These are phyloP conservation scores for Sebastiscus albofasciatus DNA, from an alignment of 2,797 vertebrate genomes.

Conservation along the genomic window DNA sequence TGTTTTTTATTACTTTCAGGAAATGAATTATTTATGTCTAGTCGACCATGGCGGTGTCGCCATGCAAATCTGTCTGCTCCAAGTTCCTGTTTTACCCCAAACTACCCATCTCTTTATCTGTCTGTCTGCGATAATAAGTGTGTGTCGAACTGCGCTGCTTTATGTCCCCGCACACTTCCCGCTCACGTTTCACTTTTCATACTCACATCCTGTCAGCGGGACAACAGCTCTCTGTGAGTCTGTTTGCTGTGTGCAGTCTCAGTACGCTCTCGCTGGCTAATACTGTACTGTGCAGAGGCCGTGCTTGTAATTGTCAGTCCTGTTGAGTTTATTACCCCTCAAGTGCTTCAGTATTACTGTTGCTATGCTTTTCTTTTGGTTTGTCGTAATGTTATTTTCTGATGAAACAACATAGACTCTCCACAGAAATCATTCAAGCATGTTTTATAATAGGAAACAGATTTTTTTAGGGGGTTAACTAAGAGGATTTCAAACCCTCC, in stretches of 20 bases:
- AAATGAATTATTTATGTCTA: conserved; percentile 40
- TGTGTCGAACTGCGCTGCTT: conserved; percentile 49
- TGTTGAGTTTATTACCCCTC: background rate
- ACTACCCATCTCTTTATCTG: conserved; percentile 24
- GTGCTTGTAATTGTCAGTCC: background rate
- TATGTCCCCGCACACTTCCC: conserved; percentile 72
- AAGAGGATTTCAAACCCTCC: background rate
- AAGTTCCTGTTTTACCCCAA: conserved; percentile 63
- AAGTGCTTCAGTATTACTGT: background rate
- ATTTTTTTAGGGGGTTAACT: background rate
- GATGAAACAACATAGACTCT: background rate
- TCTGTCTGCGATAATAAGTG: conserved; percentile 36
- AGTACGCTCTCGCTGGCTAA: background rate
- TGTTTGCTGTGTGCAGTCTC: conserved; percentile 15
- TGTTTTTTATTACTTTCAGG: conserved; percentile 41
- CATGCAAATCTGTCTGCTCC: conserved; percentile 30
- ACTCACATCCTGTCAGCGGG: conserved; percentile 71
- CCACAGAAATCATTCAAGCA: background rate
- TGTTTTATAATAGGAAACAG: background rate
- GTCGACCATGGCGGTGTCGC: conserved; percentile 8
- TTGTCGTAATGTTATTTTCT: background rate
- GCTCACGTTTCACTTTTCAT: conserved; percentile 79
- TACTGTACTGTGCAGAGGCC: background rate
- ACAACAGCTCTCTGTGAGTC: conserved; percentile 42
- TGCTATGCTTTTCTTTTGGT: background rate